A percentile compares a stretch with the other conserved stretches of the same genome.
Conservation (phyloP, 1,140 invertebrate species). For the Drosophila busckii region DNA sequence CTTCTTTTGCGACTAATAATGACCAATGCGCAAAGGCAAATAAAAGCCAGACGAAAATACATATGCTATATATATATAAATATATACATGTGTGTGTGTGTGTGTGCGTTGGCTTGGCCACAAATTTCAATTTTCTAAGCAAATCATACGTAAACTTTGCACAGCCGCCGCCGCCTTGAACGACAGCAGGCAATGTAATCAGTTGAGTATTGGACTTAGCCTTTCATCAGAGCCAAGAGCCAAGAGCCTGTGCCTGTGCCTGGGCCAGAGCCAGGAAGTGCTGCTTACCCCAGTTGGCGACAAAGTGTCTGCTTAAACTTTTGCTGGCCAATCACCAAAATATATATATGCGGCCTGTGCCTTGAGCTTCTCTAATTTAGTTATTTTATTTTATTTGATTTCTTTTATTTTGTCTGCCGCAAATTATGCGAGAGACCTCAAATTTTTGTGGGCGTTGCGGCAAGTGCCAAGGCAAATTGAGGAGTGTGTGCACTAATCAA, state of each 20-base stretch:
- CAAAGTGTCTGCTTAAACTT: constrained; percentile 48
- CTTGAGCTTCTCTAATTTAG: too few relatives aligned
- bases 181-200: constrained; percentile 46
- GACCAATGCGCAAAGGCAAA: constrained; percentile 14
- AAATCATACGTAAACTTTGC: constrained; percentile 73
- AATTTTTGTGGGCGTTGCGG: constrained; percentile 48
- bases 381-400: too few relatives aligned
- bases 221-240: constrained; percentile 54
- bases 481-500: too few relatives aligned
- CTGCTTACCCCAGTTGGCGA: too few relatives aligned
- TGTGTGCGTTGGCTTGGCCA: constrained; percentile 21
- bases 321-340: constrained; percentile 60
- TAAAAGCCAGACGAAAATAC: constrained; percentile 8
- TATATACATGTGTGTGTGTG: not conserved
- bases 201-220: constrained; percentile 64
- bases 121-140: constrained; percentile 66
- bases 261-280: too few relatives aligned
- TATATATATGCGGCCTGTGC: too few relatives aligned
- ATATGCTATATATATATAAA: not conserved
- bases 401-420: too few relatives aligned
- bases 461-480: constrained; percentile 38
- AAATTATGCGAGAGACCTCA: constrained; percentile 38
- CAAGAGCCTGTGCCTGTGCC: too few relatives aligned
- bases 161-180: too few relatives aligned
- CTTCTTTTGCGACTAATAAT: constrained; percentile 39